These are phyloP conservation scores for Gorsachius magnificus DNA, from an alignment of 2,797 vertebrate genomes.

Conservation along the genomic window DNA sequence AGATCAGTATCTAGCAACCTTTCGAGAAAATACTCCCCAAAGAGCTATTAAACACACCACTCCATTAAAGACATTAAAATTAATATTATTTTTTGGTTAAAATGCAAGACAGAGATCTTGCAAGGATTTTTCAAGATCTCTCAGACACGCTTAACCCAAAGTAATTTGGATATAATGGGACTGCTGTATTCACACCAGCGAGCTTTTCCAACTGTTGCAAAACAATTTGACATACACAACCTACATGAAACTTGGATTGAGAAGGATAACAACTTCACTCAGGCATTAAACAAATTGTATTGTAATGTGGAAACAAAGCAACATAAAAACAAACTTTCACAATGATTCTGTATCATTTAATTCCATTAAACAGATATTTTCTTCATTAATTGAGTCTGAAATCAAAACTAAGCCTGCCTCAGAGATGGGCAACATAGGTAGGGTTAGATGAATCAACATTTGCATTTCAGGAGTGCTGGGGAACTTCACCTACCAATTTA, in stretches of 20 bases:
- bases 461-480: not conserved
- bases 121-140: not conserved
- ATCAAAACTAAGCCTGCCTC: not conserved
- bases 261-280: not conserved
- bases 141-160: not conserved
- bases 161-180: not conserved
- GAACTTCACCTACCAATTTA: not conserved
- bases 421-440: not conserved
- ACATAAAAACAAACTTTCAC: not conserved
- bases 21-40: not conserved
- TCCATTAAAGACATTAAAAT: not conserved
- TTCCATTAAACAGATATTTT: not conserved
- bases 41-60: not conserved
- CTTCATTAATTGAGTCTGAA: fast-evolving
- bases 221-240: constrained; percentile 49
- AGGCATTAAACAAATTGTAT: not conserved
- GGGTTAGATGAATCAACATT: not conserved
- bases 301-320: not conserved
- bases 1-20: not conserved
- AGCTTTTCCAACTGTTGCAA: not conserved
- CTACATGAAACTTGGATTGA: not conserved
- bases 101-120: not conserved
- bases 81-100: not conserved
- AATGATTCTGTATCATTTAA: fast-evolving
- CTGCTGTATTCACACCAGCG: not conserved